Evolutionary conservation across 2,888 invertebrate genomes (phyloP).

Genomic region (Lasioglossum pauxillum): DNA sequence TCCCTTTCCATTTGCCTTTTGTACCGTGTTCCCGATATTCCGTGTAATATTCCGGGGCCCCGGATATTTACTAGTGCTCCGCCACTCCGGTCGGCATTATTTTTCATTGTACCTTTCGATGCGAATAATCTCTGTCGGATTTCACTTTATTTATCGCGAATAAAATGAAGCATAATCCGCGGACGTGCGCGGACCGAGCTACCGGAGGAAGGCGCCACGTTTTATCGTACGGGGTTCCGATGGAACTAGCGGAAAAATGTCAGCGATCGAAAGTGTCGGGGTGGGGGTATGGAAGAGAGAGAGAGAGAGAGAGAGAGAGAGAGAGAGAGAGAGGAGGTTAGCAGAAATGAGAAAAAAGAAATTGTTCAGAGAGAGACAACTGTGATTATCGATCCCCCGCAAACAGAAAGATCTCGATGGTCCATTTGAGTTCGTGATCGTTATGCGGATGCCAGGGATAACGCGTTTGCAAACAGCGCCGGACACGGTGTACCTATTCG

Average conservation of each 20-base stretch:
- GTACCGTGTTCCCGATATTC: constrained; percentile 22
- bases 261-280: neutral
- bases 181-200: neutral
- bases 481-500: constrained; percentile 74
- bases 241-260: neutral
- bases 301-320: neutral
- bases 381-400: constrained; percentile 47
- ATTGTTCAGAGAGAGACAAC: constrained; percentile 13
- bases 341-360: neutral
- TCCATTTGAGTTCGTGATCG: constrained; percentile 64
- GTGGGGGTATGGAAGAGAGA: neutral
- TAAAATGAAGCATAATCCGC: constrained; percentile 42
- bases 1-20: constrained; percentile 16
- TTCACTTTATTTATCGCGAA: constrained; percentile 43
- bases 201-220: neutral
- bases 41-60: constrained; percentile 1
- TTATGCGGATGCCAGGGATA: constrained; percentile 66
- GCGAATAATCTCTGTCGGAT: constrained; percentile 43
- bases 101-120: constrained; percentile 35
- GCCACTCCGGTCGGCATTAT: constrained; percentile 18
- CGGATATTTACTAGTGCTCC: neutral
- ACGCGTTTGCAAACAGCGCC: constrained; percentile 72
- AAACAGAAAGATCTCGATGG: constrained; percentile 62
- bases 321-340: neutral
- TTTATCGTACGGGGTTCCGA: neutral